phyloP scores from a whole-genome alignment of 2,797 vertebrate species.

The Sitta carolinensis region DNA sequence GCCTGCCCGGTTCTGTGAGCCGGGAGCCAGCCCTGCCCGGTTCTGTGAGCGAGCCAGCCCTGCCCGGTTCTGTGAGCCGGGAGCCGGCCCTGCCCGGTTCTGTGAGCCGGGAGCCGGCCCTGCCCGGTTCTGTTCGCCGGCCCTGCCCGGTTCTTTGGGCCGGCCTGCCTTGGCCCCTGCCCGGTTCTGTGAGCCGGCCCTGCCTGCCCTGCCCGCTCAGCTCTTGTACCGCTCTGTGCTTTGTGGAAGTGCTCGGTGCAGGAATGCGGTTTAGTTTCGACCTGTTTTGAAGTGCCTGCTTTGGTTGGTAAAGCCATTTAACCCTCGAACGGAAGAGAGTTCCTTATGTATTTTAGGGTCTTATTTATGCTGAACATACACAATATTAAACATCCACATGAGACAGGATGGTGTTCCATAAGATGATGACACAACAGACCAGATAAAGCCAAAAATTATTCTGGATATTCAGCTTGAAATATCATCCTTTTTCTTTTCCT shows the following conservation, averaged over 20 bases:
- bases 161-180: not conserved
- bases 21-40: too few species aligned
- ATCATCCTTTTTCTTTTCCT: not conserved
- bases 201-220: not conserved
- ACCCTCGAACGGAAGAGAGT: not conserved
- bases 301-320: not conserved
- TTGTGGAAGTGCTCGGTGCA: not conserved
- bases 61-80: too few species aligned
- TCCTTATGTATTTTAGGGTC: not conserved
- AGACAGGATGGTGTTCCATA: not conserved
- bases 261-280: not conserved
- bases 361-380: not conserved
- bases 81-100: too few species aligned
- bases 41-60: too few species aligned
- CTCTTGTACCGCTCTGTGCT: not conserved
- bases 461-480: not conserved
- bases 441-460: not conserved
- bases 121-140: not conserved
- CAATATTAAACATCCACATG: fast-evolving
- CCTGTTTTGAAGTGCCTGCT: not conserved
- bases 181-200: not conserved
- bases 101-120: too few species aligned
- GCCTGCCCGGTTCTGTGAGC: too few species aligned
- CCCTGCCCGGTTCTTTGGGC: not conserved
- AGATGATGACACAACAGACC: not conserved